Percentiles rank a stretch among this genome's conserved stretches.
These are phyloP conservation scores for Chromobotia macracanthus DNA, from an alignment of 2,797 vertebrate species.

Conservation along the genomic window DNA sequence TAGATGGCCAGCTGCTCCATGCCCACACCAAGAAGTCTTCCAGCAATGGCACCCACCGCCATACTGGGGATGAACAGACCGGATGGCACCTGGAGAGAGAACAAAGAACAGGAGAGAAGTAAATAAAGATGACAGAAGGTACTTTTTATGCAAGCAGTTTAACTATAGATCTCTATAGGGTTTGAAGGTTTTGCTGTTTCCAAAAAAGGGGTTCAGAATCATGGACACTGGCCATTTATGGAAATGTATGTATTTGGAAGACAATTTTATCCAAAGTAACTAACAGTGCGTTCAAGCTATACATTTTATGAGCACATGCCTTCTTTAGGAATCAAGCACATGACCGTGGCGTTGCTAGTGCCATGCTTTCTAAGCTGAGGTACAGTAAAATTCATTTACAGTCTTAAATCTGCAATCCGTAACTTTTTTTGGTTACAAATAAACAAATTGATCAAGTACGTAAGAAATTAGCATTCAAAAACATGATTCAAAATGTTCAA, in stretches of 20 bases:
- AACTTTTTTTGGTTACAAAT: too few species aligned
- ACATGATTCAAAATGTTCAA: too few species aligned
- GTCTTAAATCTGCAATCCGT: background rate
- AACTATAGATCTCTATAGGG: background rate
- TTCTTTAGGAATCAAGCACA: background rate
- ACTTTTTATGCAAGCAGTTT: background rate
- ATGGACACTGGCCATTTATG: background rate
- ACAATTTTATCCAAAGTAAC: background rate
- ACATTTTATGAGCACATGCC: background rate
- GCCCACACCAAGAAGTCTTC: conserved; percentile 88
- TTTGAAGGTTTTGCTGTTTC: conserved; percentile 5
- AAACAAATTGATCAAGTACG: too few species aligned
- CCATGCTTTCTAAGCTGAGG: background rate
- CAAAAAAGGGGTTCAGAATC: background rate
- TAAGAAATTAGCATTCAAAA: too few species aligned
- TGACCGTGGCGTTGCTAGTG: too few species aligned
- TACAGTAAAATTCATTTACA: background rate
- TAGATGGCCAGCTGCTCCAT: conserved; percentile 93
- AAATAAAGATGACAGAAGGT: background rate
- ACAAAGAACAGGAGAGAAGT: background rate
- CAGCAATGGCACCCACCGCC: conserved; percentile 93
- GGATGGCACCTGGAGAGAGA: conserved; percentile 85
- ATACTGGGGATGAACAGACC: conserved; percentile 98
- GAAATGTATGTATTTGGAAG: background rate
- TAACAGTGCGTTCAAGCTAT: background rate